Evolutionary conservation across 2,888 invertebrate genomes (phyloP).

Genomic region (Monopis laevigella): DNA sequence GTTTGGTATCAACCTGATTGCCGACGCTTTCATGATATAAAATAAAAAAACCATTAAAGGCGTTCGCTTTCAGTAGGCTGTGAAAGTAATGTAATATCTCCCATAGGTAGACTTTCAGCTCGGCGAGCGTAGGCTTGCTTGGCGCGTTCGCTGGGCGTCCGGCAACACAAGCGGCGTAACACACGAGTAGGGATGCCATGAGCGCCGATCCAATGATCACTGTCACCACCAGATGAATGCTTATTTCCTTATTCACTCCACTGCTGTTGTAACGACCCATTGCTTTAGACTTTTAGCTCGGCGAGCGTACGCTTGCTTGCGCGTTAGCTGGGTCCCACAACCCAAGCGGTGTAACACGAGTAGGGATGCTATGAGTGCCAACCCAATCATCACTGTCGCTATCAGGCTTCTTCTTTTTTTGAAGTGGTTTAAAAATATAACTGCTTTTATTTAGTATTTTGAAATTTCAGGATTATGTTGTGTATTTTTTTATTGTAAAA

Average conservation of each 20-base stretch:
- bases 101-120: constrained; percentile 68
- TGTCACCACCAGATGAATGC: constrained; percentile 67
- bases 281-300: no score
- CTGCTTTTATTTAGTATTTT: no score
- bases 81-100: constrained; percentile 68
- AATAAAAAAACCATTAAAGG: no score
- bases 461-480: no score
- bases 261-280: constrained; percentile 50
- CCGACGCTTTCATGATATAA: no score
- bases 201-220: constrained; percentile 67
- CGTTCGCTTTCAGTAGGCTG: constrained; percentile 70
- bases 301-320: constrained; percentile 42
- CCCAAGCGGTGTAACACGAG: constrained; percentile 70
- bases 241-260: constrained; percentile 65
- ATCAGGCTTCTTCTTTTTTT: constrained; percentile 67
- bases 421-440: no score
- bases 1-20: no score
- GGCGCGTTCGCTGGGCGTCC: constrained; percentile 53
- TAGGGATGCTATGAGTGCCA: constrained; percentile 69
- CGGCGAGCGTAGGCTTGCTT: constrained; percentile 41
- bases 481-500: no score
- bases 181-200: constrained; percentile 70
- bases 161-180: constrained; percentile 74
- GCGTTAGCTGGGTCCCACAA: constrained; percentile 62
- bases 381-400: constrained; percentile 67